These are phyloP conservation scores for Epinephelus cyanopodus DNA, from an alignment of 2,113 vertebrate genomes.

Conservation along the genomic window DNA sequence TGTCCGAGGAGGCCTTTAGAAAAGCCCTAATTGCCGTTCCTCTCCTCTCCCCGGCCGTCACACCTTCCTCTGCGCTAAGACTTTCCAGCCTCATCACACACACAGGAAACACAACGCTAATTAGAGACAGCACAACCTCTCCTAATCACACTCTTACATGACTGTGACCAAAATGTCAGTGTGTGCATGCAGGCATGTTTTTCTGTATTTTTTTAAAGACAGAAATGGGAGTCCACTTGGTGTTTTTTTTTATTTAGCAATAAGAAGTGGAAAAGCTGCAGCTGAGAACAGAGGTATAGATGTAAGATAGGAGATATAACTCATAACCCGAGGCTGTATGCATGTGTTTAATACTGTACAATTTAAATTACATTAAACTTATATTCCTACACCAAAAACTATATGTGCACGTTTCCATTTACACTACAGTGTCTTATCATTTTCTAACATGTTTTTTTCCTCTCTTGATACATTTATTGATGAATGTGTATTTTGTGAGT, in stretches of 20 bases:
- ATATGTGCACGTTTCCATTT: conserved; percentile 21
- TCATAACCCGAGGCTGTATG: conserved; percentile 41
- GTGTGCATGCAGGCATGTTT: conserved; percentile 54
- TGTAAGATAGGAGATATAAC: conserved; percentile 31
- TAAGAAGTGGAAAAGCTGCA: conserved; percentile 40
- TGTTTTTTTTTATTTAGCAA: conserved; percentile 14
- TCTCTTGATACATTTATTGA: conserved; percentile 56
- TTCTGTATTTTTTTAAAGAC: conserved; percentile 17
- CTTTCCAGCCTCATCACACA: conserved; percentile 75
- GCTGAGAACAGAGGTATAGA: conserved; percentile 45
- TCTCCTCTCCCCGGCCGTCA: conserved; percentile 74
- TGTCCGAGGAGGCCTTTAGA: conserved; percentile 74
- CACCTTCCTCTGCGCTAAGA: conserved; percentile 73
- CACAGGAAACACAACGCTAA: conserved; percentile 78
- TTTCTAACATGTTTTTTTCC: not conserved
- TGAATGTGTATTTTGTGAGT: conserved; percentile 59
- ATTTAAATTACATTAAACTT: conserved; percentile 36
- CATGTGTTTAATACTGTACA: conserved; percentile 34
- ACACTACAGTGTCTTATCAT: conserved; percentile 12
- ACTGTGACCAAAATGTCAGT: conserved; percentile 75
- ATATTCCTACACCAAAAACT: conserved; percentile 30
- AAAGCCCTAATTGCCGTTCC: conserved; percentile 80
- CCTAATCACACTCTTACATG: conserved; percentile 72
- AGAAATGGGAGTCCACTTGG: conserved; percentile 37
- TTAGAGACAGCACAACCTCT: conserved; percentile 76